phyloP scores from a whole-genome alignment of 30 jellyfish, hydroid and myxozoan species.

The Clytia hemisphaerica region DNA sequence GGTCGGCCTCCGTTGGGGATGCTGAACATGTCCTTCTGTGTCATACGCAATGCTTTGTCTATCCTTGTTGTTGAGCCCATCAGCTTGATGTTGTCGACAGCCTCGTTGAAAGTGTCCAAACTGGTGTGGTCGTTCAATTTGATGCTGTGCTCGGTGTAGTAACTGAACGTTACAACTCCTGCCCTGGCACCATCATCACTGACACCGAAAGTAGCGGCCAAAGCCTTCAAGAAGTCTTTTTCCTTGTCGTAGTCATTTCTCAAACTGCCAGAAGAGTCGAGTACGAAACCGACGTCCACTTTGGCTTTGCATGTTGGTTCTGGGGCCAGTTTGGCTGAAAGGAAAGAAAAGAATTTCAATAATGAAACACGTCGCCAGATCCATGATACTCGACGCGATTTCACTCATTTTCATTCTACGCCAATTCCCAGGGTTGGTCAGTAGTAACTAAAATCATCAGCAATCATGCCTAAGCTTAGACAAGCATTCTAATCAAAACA shows the following conservation, averaged over 20 bases:
- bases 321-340: background rate
- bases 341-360: background rate
- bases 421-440: too few species aligned
- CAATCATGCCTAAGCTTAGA: too few species aligned
- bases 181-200: conserved; percentile 64
- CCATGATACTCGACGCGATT: too few species aligned
- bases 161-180: conserved; percentile 81
- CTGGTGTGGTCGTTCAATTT: conserved; percentile 37
- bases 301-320: conserved; percentile 34
- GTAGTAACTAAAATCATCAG: too few species aligned
- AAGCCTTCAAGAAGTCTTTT: conserved; percentile 60
- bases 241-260: conserved; percentile 63
- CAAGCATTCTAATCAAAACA: too few species aligned
- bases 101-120: conserved; percentile 52
- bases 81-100: conserved; percentile 67
- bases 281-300: conserved; percentile 81
- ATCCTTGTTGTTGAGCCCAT: conserved; percentile 84
- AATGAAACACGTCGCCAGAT: conserved; percentile 1
- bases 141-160: conserved; percentile 73
- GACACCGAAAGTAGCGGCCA: conserved; percentile 60
- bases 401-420: too few species aligned
- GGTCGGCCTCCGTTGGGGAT: conserved; percentile 58
- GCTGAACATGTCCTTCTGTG: conserved; percentile 47
- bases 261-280: conserved; percentile 95
- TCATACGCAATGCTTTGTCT: conserved; percentile 77